A percentile compares a stretch with the other conserved stretches of the same genome.
Conservation (phyloP, 2,113 vertebrate genomes). For the Chinchilla lanigera region DNA sequence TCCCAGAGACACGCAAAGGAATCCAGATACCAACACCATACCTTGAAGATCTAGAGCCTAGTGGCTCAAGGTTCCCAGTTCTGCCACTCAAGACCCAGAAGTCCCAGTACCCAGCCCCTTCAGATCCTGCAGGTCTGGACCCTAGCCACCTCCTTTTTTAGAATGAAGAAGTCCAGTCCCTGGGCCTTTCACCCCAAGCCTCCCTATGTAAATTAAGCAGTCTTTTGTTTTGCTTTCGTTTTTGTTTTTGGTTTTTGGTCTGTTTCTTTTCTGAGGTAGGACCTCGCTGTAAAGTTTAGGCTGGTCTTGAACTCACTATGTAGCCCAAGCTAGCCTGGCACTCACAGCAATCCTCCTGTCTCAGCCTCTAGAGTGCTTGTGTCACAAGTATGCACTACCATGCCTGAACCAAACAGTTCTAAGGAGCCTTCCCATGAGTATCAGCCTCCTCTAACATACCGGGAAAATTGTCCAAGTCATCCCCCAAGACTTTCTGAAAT, state of each 20-base stretch:
- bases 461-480: background rate
- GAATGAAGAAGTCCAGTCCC: background rate
- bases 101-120: background rate
- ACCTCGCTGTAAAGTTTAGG: background rate
- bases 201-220: background rate
- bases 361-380: background rate
- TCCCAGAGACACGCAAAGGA: background rate
- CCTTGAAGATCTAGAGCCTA: background rate
- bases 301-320: background rate
- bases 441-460: background rate
- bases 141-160: background rate
- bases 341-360: background rate
- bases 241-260: background rate
- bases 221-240: background rate
- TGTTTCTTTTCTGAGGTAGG: background rate
- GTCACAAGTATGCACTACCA: background rate
- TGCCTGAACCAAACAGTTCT: background rate
- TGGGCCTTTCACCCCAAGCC: background rate
- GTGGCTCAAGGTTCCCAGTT: background rate
- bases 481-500: background rate
- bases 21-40: background rate
- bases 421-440: background rate
- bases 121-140: background rate
- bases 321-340: background rate
- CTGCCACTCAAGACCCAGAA: background rate